Evolutionary conservation across 2,888 invertebrate genomes (phyloP), one percentile per base, ranked within the genome.

Genomic region (Isotomurus palustris): DNA sequence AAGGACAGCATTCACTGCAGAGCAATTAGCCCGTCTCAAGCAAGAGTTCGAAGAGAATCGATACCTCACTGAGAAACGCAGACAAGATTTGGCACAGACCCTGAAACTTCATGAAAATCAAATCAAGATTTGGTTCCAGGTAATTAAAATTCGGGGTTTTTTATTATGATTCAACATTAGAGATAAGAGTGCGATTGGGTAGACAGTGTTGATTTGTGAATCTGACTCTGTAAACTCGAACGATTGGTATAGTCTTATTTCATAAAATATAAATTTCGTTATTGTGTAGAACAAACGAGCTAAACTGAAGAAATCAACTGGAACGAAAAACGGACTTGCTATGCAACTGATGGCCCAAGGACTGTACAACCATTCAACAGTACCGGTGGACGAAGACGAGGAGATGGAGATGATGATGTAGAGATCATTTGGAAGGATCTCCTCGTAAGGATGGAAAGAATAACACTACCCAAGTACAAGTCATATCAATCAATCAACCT

Each of bases 51-150:
- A 86, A 27, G 91, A 91, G 75, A 92, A 91, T 80, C 85, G 89
- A 71, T 89, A 96, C 79, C 82, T 97, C 72, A 95, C 94, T 1
- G 96, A 96, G 76, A 82, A 89, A 60, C 79, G 95, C 67, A 82
- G 96, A 43, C 92, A 92, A 75, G 86, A 90, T 67, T 79, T 96
- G 62, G 93, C 94, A n/a, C 82, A 85, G 3, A 93, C 94, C 73
- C 79, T 96, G 58, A 89, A 91, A 1, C 80, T 96, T 60, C 94
- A 95, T 72, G 96, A 97, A 76, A 92, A 93, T 0, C 96, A 96
- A 78, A 96, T 92, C 75, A 94, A 94, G 80, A 93, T 94, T 76
- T 94, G 92, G 93, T 92, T 93, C 79, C 70, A 71, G 62, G 68
- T 68, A 55, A 62, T 53, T 43, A 35, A 49, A 41, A 38, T 14